Evolutionary conservation across 1,140 invertebrate genomes (phyloP).

Genomic region (Leucophenga varia): DNA sequence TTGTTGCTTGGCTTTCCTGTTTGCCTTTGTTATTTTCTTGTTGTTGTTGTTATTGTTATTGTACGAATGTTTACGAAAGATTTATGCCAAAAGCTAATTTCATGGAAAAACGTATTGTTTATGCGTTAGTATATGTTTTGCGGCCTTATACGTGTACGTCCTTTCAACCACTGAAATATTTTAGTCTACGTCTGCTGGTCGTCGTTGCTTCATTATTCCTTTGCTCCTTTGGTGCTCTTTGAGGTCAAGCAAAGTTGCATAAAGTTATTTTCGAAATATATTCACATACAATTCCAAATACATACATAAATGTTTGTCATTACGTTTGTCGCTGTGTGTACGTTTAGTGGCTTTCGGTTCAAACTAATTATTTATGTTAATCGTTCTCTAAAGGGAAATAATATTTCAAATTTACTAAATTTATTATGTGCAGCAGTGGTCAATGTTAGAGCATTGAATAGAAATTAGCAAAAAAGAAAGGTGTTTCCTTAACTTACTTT

Average conservation of each 20-base stretch:
- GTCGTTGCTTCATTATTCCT: not conserved
- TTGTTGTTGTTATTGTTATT: slow-evolving; percentile 6
- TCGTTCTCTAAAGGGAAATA: slow-evolving; percentile 36
- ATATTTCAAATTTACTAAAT: slow-evolving; percentile 38
- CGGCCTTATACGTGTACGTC: no score
- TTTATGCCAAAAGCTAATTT: slow-evolving; percentile 53
- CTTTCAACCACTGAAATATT: no score
- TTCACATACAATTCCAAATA: no score
- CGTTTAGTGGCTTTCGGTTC: slow-evolving; percentile 23
- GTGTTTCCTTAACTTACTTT: no score
- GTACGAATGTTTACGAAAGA: slow-evolving; percentile 43
- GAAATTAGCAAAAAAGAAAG: no score
- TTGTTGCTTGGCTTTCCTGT: slow-evolving; percentile 6
- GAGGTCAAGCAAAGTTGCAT: no score
- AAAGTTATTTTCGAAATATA: no score
- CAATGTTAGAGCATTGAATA: no score
- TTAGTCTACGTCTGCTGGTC: no score
- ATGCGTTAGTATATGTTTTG: not conserved
- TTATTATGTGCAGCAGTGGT: slow-evolving; percentile 22
- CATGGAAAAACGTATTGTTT: slow-evolving; percentile 51
- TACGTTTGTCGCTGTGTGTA: no score
- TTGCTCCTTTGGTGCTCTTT: not conserved
- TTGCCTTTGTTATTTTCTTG: slow-evolving; percentile 1
- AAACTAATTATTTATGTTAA: slow-evolving; percentile 54
- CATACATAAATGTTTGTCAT: no score